Base-by-base conservation (phyloP, 2,888 invertebrate species). In the Byasa hedistus region DNA sequence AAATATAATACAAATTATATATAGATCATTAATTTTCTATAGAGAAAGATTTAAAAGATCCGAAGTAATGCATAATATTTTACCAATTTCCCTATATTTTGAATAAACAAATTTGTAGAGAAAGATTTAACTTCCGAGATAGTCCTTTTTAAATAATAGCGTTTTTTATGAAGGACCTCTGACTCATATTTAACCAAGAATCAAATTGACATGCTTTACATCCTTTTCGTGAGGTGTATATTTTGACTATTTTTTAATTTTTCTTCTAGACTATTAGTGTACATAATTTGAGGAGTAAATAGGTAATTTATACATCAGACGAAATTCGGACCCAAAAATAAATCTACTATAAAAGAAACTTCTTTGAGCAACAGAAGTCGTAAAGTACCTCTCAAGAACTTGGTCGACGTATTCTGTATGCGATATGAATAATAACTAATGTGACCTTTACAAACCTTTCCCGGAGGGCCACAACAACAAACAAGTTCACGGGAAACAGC, bases 301-400 rank as follows among this genome's bases (percentile, higher is more conserved):
- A 5, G 21, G 19, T 21, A 52, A 52, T 52, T 52, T 19, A 52
- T 52, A 21, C 10, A 4, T n/a, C 5, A n/a, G 52, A 52, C 12
- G 8, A 52, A 52, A 21, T 52, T 21, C 21, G 10, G 52, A 21
- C 21, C 52, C 8, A 52, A 10, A 3, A 52, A 52, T 52, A 52
- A 52, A 52, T 52, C n/a, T 52, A 21, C 52, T 52, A 52, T 52
- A 52, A 52, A 21, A 52, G 52, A 52, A 52, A 52, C 52, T 52
- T 52, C 21, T n/a, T 21, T 10, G 52, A 52, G 52, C 52, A 52
- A 52, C 21, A 52, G 19, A 21, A 52, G 52, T 52, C 52, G 52
- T 52, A 52, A 52, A 52, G 52, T 52, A 52, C 52, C 52, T 52
- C 52, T 52, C 52, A 52, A 52, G 52, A 52, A 52, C 56, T 56